Conservation (phyloP, 2,888 invertebrate genomes). For the Clostera curtula region DNA sequence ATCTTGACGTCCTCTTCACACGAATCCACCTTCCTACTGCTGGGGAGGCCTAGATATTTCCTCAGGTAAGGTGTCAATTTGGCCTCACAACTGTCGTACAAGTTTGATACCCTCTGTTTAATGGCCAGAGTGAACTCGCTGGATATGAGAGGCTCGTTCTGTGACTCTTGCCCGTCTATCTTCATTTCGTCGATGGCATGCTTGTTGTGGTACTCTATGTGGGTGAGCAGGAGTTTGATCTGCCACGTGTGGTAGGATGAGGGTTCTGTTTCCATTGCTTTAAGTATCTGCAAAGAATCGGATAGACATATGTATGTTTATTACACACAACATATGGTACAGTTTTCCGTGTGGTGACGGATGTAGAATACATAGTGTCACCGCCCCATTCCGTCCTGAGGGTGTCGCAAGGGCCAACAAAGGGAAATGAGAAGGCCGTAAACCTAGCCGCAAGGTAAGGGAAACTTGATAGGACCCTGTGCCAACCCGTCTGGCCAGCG, state of each 20-base stretch:
- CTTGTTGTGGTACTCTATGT: slow-evolving; percentile 56
- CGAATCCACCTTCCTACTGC: slow-evolving; percentile 32
- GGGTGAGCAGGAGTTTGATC: slow-evolving; percentile 79
- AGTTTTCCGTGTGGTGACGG: too few relatives aligned
- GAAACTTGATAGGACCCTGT: too few relatives aligned
- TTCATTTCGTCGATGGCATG: slow-evolving; percentile 37
- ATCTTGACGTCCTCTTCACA: slow-evolving; percentile 46
- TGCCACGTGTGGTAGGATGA: slow-evolving; percentile 82
- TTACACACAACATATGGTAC: too few relatives aligned
- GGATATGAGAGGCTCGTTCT: slow-evolving; percentile 67
- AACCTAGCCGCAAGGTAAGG: too few relatives aligned
- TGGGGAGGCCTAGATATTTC: slow-evolving; percentile 66
- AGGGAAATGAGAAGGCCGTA: too few relatives aligned
- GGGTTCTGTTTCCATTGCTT: slow-evolving; percentile 67
- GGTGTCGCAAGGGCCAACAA: too few relatives aligned
- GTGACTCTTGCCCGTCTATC: slow-evolving; percentile 40
- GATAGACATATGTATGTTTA: slow-evolving; percentile 3
- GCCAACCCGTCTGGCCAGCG: too few relatives aligned
- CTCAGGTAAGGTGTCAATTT: slow-evolving; percentile 55
- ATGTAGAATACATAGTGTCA: too few relatives aligned
- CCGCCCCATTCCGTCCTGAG: too few relatives aligned
- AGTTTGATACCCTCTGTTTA: slow-evolving; percentile 68
- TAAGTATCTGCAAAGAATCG: slow-evolving; percentile 65
- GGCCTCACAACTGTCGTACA: slow-evolving; percentile 74
- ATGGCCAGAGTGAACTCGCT: slow-evolving; percentile 77